A percentile compares a stretch with the other conserved stretches of the same genome.
These are phyloP conservation scores for Vultur gryphus DNA, from an alignment of 2,797 vertebrate genomes.

Conservation along the genomic window DNA sequence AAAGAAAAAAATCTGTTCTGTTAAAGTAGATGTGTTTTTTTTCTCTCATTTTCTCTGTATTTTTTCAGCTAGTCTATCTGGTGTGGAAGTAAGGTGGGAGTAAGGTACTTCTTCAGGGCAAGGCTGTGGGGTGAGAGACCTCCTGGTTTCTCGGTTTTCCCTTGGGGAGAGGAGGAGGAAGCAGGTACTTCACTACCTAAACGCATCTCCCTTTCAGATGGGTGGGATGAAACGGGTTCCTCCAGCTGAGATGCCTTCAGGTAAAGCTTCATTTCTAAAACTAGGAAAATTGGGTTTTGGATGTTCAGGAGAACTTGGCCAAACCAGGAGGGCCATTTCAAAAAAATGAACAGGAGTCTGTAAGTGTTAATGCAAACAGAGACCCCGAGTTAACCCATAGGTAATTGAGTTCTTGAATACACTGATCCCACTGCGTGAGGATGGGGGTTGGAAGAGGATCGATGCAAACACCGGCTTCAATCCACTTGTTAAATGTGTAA, in stretches of 20 bases:
- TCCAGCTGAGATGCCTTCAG: background rate
- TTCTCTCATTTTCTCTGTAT: background rate
- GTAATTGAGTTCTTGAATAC: background rate
- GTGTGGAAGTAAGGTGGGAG: background rate
- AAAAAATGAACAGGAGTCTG: background rate
- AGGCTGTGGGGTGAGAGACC: background rate
- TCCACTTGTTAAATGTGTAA: background rate
- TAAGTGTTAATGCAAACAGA: background rate
- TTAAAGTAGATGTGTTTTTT: background rate
- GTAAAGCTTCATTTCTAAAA: background rate
- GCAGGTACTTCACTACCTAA: background rate
- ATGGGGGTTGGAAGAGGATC: background rate
- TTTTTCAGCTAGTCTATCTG: background rate
- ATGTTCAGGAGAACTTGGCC: fast-evolving
- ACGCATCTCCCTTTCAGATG: background rate
- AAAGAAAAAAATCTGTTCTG: background rate
- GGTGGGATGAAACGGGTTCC: background rate
- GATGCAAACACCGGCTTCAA: background rate
- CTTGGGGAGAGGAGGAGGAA: background rate
- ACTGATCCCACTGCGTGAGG: background rate
- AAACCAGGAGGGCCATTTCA: background rate
- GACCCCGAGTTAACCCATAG: background rate
- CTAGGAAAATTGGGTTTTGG: background rate
- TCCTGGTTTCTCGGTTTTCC: background rate
- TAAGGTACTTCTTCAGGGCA: background rate